These are phyloP conservation scores for Drosophila histrio DNA, from an alignment of 2,888 invertebrate species.

Conservation along the genomic window DNA sequence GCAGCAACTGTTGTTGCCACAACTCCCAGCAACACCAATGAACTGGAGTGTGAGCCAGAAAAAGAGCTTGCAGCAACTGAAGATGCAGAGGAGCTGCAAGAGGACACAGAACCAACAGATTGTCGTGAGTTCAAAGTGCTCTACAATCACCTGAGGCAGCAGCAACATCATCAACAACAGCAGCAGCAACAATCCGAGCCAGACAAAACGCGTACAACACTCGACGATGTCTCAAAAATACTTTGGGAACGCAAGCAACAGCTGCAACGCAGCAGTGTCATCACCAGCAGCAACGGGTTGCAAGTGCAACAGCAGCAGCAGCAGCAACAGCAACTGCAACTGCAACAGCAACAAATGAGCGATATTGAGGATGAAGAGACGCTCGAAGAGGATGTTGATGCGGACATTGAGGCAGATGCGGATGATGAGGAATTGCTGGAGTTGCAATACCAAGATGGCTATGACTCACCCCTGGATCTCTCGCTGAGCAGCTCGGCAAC, in stretches of 20 bases:
- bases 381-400: slow-evolving; percentile 62
- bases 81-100: neutral
- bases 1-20: neutral
- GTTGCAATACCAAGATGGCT: slow-evolving; percentile 83
- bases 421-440: slow-evolving; percentile 69
- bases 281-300: slow-evolving; percentile 60
- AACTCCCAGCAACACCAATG: neutral
- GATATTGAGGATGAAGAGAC: slow-evolving; percentile 71
- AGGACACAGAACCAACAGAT: slow-evolving; percentile 41
- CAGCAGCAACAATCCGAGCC: slow-evolving; percentile 58
- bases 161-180: slow-evolving; percentile 62
- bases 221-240: slow-evolving; percentile 72
- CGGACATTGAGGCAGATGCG: slow-evolving; percentile 73
- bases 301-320: slow-evolving; percentile 43
- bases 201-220: slow-evolving; percentile 67
- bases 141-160: slow-evolving; percentile 82
- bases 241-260: slow-evolving; percentile 70
- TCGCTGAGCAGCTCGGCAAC: slow-evolving; percentile 86
- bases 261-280: slow-evolving; percentile 65
- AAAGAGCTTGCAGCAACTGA: neutral
- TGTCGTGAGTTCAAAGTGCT: slow-evolving; percentile 82
- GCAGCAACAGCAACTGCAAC: slow-evolving; percentile 19
- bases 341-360: slow-evolving; percentile 55
- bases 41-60: neutral
- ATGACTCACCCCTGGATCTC: slow-evolving; percentile 91